Base-by-base conservation (phyloP, 2,888 invertebrate genomes). In the Lottia gigantea region DNA sequence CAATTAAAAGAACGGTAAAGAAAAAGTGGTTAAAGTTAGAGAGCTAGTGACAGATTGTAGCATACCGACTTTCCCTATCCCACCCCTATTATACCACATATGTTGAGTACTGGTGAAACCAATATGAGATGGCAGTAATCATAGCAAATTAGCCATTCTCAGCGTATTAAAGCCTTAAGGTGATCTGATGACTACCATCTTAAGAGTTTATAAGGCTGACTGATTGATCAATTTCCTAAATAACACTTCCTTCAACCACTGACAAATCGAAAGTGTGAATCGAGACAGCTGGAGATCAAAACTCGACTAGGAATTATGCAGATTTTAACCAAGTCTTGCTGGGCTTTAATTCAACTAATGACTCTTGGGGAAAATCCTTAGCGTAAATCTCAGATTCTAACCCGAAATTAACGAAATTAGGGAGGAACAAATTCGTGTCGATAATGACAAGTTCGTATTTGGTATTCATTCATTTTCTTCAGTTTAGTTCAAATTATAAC, bases 391-490 rank as follows among this genome's bases (percentile, higher is more conserved):
- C 69, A 49, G 69, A 64, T 64, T 65, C 64, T 64, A 69, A 61
- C 69, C 64, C 64, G 26, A 65, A 69, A 69, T 69, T 69, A 69
- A 69, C 69, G 55, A 69, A 69, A 69, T 69, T 69, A 69, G 69
- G 69, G 69, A 69, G 69, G 69, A 61, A 64, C 45, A 55, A 69
- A 69, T 69, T 69, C 61, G 64, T 65, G 47, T 55, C 40, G 64
- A 64, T 69, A 69, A 69, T 69, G 64, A 69, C 61, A 55, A 69
- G 49, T 55, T 55, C 55, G 47, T 69, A 65, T 65, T 69, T 64
- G 55, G 40, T 23, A 55, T 55, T 55, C 55, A 55, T 55, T 55
- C 55, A 55, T 55, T 55, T 55, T 55, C 19, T 23, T 55, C 40
- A 23, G 55, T 23, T 23, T 55, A 55, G 55, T 55, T 40, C 19